Base-by-base conservation (phyloP, 1,140 invertebrate genomes). In the Drosophila hydei region DNA sequence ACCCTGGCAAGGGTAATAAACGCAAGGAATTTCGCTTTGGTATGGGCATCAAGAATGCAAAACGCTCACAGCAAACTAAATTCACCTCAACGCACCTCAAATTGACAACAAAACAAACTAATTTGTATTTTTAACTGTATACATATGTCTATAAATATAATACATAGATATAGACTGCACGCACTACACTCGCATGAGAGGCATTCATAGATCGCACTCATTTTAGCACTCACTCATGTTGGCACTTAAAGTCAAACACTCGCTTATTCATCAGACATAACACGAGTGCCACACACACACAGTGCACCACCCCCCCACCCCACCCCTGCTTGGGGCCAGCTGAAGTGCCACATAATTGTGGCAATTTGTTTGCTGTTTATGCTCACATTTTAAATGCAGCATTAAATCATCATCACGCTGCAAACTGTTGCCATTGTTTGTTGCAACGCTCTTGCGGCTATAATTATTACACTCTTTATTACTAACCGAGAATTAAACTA, bases 11-110 rank as follows among this genome's bases (percentile, higher is more conserved):
- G 64, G 50, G 55, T 56, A 42, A 77, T 84, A 87, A 74, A 70
- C 84, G 80, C 76, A 91, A 93, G 92, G 92, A 92, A 61, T 93
- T 93, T 91, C 92, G 92, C 92, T 93, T 93, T 91, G 93, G 93
- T 92, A 93, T 93, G 75, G 93, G 72, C 67, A 63, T 51, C 33
- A 19, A 33, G 27, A n/a, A 61, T 33, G 68, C 23, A 42, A 70
- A 61, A 48, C n/a, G 16, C 27, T 38, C 38, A 42, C 38, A 42
- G 14, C 16, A 47, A 8, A 7, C 27, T 4, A 12, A 47, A 55
- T 11, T 33, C 30, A 33, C 2, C 2, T 0, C 8, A 30, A 6
- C 9, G 27, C 27, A 30, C 27, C 27, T 7, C 19, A 14, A 38
- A 16, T 18, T 12, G 5, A 36, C 12, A 42, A 45, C n/a, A n/a